Conservation (phyloP, 2,797 vertebrate species). For the Pseudochirops corinnae region DNA sequence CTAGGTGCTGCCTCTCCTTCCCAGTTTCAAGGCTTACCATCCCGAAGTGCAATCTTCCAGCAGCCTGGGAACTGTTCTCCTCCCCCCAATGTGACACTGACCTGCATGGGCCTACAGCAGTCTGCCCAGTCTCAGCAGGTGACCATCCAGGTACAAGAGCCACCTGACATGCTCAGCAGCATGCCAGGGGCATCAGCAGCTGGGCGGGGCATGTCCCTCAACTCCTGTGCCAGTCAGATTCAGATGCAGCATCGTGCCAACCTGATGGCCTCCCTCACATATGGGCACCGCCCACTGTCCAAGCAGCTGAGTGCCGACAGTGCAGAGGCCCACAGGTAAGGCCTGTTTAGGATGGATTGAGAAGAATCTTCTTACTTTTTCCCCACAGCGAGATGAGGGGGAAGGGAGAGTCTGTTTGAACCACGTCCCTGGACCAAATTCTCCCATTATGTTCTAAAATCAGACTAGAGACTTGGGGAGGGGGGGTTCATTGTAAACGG, state of each 20-base stretch:
- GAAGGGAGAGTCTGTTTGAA: background rate
- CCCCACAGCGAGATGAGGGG: background rate
- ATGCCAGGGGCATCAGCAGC: conserved; percentile 76
- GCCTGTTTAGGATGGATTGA: rapidly evolving
- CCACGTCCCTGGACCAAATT: background rate
- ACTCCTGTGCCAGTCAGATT: conserved; percentile 84
- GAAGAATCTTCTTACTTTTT: background rate
- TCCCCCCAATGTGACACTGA: conserved; percentile 87
- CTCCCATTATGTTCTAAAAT: background rate
- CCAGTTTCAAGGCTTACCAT: conserved; percentile 91
- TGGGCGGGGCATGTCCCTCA: conserved; percentile 81
- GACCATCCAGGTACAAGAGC: conserved; percentile 96
- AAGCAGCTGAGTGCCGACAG: conserved; percentile 99
- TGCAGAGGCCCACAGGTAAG: conserved; percentile 96
- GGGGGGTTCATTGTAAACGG: background rate
- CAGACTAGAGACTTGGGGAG: background rate
- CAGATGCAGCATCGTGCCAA: conserved; percentile 89
- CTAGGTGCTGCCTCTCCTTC: conserved; percentile 90
- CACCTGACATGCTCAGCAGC: conserved; percentile 86
- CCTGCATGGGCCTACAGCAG: conserved; percentile 89
- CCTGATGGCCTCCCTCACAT: conserved; percentile 91
- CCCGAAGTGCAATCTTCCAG: conserved; percentile 89
- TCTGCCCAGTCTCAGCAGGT: conserved; percentile 87
- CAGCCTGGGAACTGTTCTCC: conserved; percentile 93
- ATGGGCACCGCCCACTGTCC: conserved; percentile 94